phyloP scores from a whole-genome alignment of 2,797 vertebrate species.

The Siniperca obscura region DNA sequence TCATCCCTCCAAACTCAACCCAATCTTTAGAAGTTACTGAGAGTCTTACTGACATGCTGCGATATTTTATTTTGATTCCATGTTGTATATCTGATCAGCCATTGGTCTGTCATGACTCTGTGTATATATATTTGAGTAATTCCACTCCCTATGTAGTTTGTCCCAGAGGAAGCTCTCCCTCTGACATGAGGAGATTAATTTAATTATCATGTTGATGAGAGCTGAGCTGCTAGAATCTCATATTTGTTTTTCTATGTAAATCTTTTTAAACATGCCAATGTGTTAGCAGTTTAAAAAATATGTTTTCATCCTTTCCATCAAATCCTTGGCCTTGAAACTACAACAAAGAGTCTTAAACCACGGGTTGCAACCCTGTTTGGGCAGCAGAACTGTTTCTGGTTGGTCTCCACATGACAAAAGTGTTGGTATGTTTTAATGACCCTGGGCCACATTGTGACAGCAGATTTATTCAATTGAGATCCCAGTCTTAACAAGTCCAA shows the following conservation, averaged over 20 bases:
- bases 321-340: slow-evolving; percentile 62
- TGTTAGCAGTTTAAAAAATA: slow-evolving; percentile 76
- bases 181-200: slow-evolving; percentile 71
- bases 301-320: slow-evolving; percentile 66
- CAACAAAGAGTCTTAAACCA: slow-evolving; percentile 54
- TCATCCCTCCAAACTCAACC: slow-evolving; percentile 48
- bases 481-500: slow-evolving; percentile 49
- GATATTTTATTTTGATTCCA: slow-evolving; percentile 58
- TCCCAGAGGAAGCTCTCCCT: slow-evolving; percentile 64
- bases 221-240: slow-evolving; percentile 58
- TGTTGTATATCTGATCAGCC: slow-evolving; percentile 60
- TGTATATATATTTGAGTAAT: slow-evolving; percentile 58
- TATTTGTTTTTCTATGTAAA: slow-evolving; percentile 78
- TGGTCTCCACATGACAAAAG: slow-evolving; percentile 64
- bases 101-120: slow-evolving; percentile 49
- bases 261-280: slow-evolving; percentile 73
- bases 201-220: slow-evolving; percentile 76
- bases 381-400: slow-evolving; percentile 55
- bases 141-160: slow-evolving; percentile 54
- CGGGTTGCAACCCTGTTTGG: slow-evolving; percentile 45
- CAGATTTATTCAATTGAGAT: slow-evolving; percentile 54
- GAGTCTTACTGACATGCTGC: slow-evolving; percentile 34
- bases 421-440: slow-evolving; percentile 65
- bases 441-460: slow-evolving; percentile 47
- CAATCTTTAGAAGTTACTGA: slow-evolving; percentile 14